Base-by-base conservation (phyloP, 2,888 invertebrate genomes). In the Amphipoea oculea region DNA sequence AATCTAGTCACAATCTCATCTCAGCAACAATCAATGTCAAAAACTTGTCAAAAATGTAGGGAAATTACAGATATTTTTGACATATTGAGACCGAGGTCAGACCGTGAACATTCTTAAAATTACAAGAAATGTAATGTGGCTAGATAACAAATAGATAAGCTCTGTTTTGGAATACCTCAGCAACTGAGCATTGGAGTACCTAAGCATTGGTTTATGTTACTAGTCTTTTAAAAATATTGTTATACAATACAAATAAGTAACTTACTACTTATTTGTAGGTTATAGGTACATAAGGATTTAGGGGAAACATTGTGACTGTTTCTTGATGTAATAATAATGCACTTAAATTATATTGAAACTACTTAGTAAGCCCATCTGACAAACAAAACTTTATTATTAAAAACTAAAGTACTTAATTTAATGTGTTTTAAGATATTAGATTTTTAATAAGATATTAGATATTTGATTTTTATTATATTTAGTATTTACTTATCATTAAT, bases 81-180 rank as follows among this genome's bases (percentile, higher is more conserved):
- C n/a, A 11, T n/a, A 11, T n/a, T 57, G 54, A 54, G 20, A 57
- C 57, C 11, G 11, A 9, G 57, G 11, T 11, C 11, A 57, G 23
- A n/a, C 23, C 1, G 11, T 23, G 57, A 11, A 57, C 9, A 3
- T 57, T 57, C 11, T 4, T n/a, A 57, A 57, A 57, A 57, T 57
- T 11, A n/a, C 1, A 4, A 57, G 4, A 57, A 57, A 66, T 57
- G 23, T 80, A 36, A 60, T 42, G 3, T 42, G 73, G 36, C 29
- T 48, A 65, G 29, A 57, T 40, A 79, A 79, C 6, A 63, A 54
- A 78, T 4, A 79, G n/a, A 79, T 65, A 71, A 54, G 45, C 54
- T 48, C 9, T 5, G 2, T 45, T 7, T 63, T 54, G 20, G 1
- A 63, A 69, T 79, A 63, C 17, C 62, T 54, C n/a, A 36, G n/a